Base-by-base conservation (phyloP, 1,140 invertebrate genomes). In the Armadillidium nasatum region DNA sequence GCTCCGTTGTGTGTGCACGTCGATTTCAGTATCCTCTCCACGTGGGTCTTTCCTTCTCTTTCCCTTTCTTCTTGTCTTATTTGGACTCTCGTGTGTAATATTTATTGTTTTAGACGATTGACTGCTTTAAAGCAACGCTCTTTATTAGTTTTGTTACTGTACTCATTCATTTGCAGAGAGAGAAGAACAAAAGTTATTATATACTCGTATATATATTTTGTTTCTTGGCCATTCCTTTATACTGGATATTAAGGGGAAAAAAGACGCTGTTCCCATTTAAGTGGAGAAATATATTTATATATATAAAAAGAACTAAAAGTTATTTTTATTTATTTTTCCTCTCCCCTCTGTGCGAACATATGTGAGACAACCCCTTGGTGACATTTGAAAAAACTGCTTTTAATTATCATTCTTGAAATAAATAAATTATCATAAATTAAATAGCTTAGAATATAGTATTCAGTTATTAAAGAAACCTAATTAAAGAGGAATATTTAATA, bases 1-100 rank as follows among this genome's bases (percentile, higher is more conserved):
- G 50, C 50, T 60, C 50, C 19, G 50, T 60, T 60, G 50, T 60
- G 50, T 60, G 50, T 60, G 50, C 50, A 60, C 50, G 50, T 60
- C 11, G 11, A 60, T 60, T 60, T 60, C 50, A 60, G 19, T 19
- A 60, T n/a, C 50, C 19, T 60, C 50, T 19, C 50, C 50, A 60
- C 50, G 50, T 60, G 50, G 50, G 1, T 60, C 19, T 19, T 7
- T 60, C 50, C 7, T 19, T 60, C 7, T 7, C 7, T 7, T 19
- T 60, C 50, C 19, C 7, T 7, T 1, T 60, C 50, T 3, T 33
- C 2, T 33, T 1, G 33, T 60, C 50, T 60, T 60, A 19, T 60
- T 60, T 60, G 7, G 19, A 19, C 2, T 60, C 11, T 60, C 50
- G 1, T 60, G 50, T 60, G 11, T 60, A 60, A 60, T 60, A 60